These are phyloP conservation scores for Delichon dasypus DNA, from an alignment of 2,797 vertebrate species.

Conservation along the genomic window DNA sequence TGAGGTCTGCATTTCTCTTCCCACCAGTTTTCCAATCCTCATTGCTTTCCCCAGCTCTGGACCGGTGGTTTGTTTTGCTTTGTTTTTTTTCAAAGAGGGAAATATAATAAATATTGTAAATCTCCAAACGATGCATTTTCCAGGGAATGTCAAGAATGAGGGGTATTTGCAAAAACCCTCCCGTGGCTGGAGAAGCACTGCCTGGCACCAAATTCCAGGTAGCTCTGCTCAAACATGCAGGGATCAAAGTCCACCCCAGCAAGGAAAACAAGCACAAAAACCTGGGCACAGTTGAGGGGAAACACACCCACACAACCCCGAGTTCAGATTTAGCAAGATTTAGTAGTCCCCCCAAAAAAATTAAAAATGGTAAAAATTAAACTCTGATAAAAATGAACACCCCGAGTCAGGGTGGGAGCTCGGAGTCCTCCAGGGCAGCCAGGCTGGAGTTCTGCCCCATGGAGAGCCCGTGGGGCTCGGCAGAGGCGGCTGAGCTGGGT, in stretches of 20 bases:
- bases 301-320: background rate
- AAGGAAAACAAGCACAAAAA: background rate
- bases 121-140: background rate
- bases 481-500: rapidly evolving
- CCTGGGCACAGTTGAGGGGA: rapidly evolving
- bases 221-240: background rate
- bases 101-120: background rate
- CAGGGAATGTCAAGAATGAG: background rate
- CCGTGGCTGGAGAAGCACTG: background rate
- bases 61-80: background rate
- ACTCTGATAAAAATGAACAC: background rate
- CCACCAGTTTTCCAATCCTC: background rate
- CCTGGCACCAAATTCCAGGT: background rate
- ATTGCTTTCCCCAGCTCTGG: background rate
- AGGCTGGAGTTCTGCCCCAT: background rate
- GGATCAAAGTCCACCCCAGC: background rate
- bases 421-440: background rate
- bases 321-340: background rate
- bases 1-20: background rate
- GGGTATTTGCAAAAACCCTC: background rate
- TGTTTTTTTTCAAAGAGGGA: background rate
- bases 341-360: background rate
- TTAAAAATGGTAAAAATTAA: too few species aligned
- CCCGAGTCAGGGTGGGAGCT: background rate
- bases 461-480: background rate